Conservation (phyloP, 1,140 invertebrate species). For the Odontomachus brunneus region DNA sequence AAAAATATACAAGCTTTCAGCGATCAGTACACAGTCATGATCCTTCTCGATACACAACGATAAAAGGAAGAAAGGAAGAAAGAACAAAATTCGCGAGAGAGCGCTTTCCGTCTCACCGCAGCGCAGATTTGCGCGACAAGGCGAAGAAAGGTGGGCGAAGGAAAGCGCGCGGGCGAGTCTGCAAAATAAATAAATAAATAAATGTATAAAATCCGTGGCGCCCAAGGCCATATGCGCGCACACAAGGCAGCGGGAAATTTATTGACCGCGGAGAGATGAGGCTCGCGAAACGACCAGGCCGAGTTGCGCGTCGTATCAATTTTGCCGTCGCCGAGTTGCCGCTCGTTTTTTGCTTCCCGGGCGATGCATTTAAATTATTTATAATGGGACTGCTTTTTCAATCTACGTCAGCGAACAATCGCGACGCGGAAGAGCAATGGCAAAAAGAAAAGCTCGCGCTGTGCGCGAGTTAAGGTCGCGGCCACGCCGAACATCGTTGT, state of each 20-base stretch:
- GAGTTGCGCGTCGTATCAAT: conserved; percentile 44
- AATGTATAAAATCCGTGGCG: conserved; percentile 26
- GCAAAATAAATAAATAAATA: conserved; percentile 52
- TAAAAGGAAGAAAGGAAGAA: conserved; percentile 4
- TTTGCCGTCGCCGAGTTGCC: conserved; percentile 51
- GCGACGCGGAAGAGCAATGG: conserved; percentile 18
- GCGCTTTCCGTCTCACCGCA: background rate
- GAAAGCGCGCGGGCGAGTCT: background rate
- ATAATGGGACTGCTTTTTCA: conserved; percentile 77
- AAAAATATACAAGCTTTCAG: background rate
- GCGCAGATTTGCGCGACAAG: conserved; percentile 11
- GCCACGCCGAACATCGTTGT: background rate
- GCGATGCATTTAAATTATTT: conserved; percentile 82
- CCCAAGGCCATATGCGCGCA: too few relatives aligned
- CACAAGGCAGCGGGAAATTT: background rate
- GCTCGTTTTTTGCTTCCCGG: conserved; percentile 55
- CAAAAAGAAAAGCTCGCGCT: conserved; percentile 27
- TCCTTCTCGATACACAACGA: background rate
- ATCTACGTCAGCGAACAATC: conserved; percentile 70
- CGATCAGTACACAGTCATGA: background rate
- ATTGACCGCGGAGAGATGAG: conserved; percentile 12
- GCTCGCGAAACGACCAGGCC: conserved; percentile 15
- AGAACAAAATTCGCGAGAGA: background rate
- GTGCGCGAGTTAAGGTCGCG: conserved; percentile 40
- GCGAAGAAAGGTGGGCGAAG: background rate